Evolutionary conservation across 2,113 vertebrate genomes (phyloP), one percentile per base, ranked within the genome.

Genomic region (Apteryx owenii): DNA sequence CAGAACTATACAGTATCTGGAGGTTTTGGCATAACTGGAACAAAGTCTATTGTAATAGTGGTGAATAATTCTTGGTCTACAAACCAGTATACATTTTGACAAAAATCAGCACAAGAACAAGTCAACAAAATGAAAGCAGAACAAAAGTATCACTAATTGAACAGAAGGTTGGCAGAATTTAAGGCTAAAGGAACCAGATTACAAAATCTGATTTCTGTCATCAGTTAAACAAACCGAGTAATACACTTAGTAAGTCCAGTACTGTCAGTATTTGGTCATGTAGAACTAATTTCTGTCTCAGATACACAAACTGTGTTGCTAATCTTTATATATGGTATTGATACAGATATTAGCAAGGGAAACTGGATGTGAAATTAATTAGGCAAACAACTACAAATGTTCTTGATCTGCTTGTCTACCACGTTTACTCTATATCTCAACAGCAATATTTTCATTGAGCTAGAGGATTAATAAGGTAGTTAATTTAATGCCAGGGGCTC

Each of bases 21-120:
- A 50, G 3, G 6, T 8, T 48, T 81, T 51, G 14, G 1, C 12
- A 69, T 21, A 81, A 25, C 12, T 33, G 22, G 7, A 84, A 68
- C 4, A 71, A 56, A 42, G 1, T 56, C 40, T 80, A 7, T 5
- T 23, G 10, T 33, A 70, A 15, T 42, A 44, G n/a, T 1, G 0
- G 1, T 71, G 46, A 40, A 20, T 72, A 73, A 78, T 53, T 84
- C 19, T 70, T 81, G 8, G 11, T 42, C 23, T 53, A 11, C 40
- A 68, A 62, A 62, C 5, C 4, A 20, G 26, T 65, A 23, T 83
- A 86, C 6, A 29, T 51, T 26, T 75, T 76, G 13, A 68, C 66
- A 80, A 36, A 14, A 3, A n/a, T 36, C 10, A 66, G 8, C 48
- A 2, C 1, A 79, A 64, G 23, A 80, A 46, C 2, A 69, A 82